Evolutionary conservation across 2,113 vertebrate genomes (phyloP), one percentile per base, ranked within the genome.

Genomic region (Ctenomys sociabilis): DNA sequence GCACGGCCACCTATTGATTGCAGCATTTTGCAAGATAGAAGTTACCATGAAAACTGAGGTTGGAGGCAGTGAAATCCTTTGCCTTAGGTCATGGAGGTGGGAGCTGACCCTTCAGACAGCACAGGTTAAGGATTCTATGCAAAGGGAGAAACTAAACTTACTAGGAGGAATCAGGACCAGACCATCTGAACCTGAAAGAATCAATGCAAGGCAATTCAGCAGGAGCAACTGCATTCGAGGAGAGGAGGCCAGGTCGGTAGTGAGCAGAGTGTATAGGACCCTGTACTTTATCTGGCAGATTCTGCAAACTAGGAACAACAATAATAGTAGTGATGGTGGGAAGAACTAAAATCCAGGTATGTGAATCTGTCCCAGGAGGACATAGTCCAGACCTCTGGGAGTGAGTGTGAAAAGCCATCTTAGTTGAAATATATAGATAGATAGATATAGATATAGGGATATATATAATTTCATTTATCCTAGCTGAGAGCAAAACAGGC

Each of bases 401-500:
- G 13, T 59, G 26, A 5, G 2, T 64, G 35, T 92, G 72, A 35
- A 86, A 84, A 93, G 66, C 68, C 30, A 82, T 95, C 90, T 93
- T 90, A 57, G 57, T 11, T 35, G 3, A 95, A 83, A 52, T 82
- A 90, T 95, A 95, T 94, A 93, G n/a, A 77, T 26, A 81, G 45
- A 40, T 32, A n/a, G n/a, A 72, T 37, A 11, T 72, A 72, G 37
- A 40, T 43, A 8, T 40, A 73, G 40, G 2, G 26, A 17, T 37
- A 90, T 66, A 64, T 75, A 84, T 45, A 87, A 66, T 90, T 73
- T 92, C 68, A 66, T 90, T 72, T 85, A 32, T 89, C 80, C 37
- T 30, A 93, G 90, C 54, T 93, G 68, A 96, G 45, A 45, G 37
- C 17, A 37, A 96, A 92, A 92, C 85, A 90, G 85, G 66, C 64